Evolutionary conservation across 1,140 invertebrate species (phyloP).

Genomic region (Drosophila seguyi): DNA sequence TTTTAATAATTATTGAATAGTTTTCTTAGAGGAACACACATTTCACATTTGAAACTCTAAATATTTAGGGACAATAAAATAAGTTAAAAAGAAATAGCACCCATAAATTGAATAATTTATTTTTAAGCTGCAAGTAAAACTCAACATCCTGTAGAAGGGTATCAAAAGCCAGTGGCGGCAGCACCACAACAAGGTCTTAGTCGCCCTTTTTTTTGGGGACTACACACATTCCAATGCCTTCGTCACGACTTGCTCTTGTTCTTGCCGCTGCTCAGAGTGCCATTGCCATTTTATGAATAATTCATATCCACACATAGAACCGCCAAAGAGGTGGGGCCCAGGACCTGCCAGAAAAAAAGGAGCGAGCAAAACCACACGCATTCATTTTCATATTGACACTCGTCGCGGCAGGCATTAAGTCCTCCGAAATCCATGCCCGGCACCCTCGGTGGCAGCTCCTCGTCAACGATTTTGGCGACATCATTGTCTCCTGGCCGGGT

Average conservation of each 20-base stretch:
- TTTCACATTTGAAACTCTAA: neutral
- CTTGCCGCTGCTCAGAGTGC: conserved; percentile 65
- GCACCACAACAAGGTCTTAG: conserved; percentile 12
- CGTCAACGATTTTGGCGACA: conserved; percentile 71
- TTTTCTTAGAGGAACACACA: no score
- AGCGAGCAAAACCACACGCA: conserved; percentile 52
- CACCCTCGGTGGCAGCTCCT: conserved; percentile 57
- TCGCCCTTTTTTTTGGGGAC: conserved; percentile 20
- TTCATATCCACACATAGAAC: conserved; percentile 73
- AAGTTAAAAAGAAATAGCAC: neutral
- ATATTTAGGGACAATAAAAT: neutral
- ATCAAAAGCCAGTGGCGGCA: conserved; percentile 7
- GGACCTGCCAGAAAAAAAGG: conserved; percentile 38
- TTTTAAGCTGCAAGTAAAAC: neutral
- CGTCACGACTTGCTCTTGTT: conserved; percentile 71
- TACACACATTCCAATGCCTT: conserved; percentile 54
- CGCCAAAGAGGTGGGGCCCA: conserved; percentile 15
- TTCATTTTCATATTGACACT: conserved; percentile 81
- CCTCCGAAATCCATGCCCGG: conserved; percentile 48
- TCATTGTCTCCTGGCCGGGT: conserved; percentile 62
- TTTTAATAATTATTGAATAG: no score
- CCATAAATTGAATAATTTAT: neutral
- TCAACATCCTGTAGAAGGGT: conserved; percentile 3
- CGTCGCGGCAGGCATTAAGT: conserved; percentile 55
- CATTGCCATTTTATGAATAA: conserved; percentile 83